Conservation (phyloP, 2,888 invertebrate genomes). For the Eremobia ochroleuca region DNA sequence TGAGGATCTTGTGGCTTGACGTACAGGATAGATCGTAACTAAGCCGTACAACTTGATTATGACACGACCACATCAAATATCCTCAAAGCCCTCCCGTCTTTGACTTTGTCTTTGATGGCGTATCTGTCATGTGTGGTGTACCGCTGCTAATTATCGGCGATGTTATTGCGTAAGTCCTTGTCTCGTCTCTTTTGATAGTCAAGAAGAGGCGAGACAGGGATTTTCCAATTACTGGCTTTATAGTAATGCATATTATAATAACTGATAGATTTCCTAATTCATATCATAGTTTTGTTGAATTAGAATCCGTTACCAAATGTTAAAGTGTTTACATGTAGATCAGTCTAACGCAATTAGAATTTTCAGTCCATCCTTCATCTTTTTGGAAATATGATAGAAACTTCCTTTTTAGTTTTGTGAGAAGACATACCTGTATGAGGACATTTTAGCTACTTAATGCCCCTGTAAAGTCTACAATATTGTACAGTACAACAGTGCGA, state of each 20-base stretch:
- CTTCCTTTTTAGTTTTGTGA: neutral
- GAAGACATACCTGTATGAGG: neutral
- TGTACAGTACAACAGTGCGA: neutral
- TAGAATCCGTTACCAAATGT: too few species aligned
- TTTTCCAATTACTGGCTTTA: neutral
- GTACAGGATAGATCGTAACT: neutral
- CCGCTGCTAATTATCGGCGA: neutral
- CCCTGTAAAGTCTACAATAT: neutral
- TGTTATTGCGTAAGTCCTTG: neutral
- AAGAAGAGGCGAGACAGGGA: too few species aligned
- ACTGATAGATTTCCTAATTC: neutral
- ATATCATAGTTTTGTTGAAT: neutral
- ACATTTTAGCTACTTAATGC: neutral
- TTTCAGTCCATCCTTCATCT: neutral
- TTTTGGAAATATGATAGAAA: neutral
- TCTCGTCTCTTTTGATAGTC: neutral
- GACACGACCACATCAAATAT: slow-evolving; percentile 31
- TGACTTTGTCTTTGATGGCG: neutral
- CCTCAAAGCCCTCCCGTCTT: neutral
- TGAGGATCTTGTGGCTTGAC: neutral
- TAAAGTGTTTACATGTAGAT: too few species aligned
- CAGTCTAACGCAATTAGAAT: too few species aligned
- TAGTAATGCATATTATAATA: neutral
- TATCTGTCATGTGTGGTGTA: neutral
- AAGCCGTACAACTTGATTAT: slow-evolving; percentile 25